A percentile compares a stretch with the other conserved stretches of the same genome.
These are phyloP conservation scores for Bubo scandiacus DNA, from an alignment of 2,113 vertebrate species.

Conservation along the genomic window DNA sequence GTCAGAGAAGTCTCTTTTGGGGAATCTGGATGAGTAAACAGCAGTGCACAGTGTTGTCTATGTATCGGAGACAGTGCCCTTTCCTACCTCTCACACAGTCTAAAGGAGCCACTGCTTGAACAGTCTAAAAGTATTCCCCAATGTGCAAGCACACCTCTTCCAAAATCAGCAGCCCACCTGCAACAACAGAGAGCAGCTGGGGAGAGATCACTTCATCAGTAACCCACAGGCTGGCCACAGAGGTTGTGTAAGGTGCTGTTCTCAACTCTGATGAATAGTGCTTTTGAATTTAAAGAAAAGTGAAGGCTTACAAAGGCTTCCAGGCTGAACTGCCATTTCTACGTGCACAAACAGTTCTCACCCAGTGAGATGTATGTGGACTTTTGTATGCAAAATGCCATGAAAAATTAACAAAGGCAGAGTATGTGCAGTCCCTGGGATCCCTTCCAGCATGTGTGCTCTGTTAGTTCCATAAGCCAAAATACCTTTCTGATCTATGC, in stretches of 20 bases:
- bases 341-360: not conserved
- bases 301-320: conserved; percentile 33
- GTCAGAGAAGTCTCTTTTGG: not conserved
- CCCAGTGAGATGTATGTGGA: not conserved
- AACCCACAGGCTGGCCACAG: not conserved
- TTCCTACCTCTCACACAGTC: not conserved
- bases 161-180: not conserved
- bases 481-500: not conserved
- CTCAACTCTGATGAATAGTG: not conserved
- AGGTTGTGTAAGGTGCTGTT: not conserved
- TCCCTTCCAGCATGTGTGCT: conserved; percentile 19
- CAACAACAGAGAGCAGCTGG: rapidly evolving
- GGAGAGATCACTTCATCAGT: not conserved
- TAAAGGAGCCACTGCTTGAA: not conserved
- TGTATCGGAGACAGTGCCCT: rapidly evolving
- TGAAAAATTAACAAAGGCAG: conserved; percentile 38
- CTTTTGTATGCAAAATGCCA: not conserved
- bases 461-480: conserved; percentile 21
- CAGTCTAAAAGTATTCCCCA: not conserved
- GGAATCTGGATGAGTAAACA: not conserved
- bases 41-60: not conserved
- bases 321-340: conserved; percentile 32
- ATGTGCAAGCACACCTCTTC: not conserved
- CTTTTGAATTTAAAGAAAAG: conserved; percentile 29
- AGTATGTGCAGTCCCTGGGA: not conserved